Evolutionary conservation across 2,113 vertebrate species (phyloP).

Genomic region (Megalops atlanticus): DNA sequence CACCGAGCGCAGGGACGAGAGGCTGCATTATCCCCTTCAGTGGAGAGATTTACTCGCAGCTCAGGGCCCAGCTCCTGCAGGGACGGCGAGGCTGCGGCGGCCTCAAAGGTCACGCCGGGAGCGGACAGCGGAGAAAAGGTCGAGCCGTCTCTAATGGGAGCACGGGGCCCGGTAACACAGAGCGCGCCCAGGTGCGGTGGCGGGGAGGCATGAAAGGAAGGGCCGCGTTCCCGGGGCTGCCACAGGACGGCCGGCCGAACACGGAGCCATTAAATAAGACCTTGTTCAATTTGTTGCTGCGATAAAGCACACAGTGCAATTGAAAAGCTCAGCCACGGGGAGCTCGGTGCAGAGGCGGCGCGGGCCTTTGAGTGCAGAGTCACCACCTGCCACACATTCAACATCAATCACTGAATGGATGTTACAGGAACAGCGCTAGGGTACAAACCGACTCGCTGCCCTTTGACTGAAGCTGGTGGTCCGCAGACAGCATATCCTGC

Average conservation of each 20-base stretch:
- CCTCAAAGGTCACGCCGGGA: neutral
- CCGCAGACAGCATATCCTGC: too few relatives aligned
- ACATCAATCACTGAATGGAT: neutral
- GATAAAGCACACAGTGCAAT: neutral
- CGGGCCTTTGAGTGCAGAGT: neutral
- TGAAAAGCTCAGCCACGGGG: neutral
- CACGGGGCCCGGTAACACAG: neutral
- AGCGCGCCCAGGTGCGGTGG: neutral
- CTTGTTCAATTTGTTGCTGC: neutral
- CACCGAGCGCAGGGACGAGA: neutral
- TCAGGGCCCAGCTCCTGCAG: neutral
- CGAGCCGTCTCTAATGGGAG: neutral
- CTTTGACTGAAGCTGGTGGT: too few relatives aligned
- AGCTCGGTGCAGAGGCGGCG: neutral
- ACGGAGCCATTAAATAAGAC: neutral
- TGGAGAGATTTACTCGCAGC: neutral
- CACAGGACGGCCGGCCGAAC: neutral
- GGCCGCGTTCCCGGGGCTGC: neutral
- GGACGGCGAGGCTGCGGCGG: neutral
- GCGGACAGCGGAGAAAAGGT: neutral
- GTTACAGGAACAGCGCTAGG: neutral
- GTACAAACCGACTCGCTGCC: too few relatives aligned
- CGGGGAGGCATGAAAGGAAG: neutral
- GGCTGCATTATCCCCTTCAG: neutral
- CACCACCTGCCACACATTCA: too few relatives aligned